These are phyloP conservation scores for Lutjanus argentimaculatus DNA, from an alignment of 2,797 vertebrate genomes.

Conservation along the genomic window DNA sequence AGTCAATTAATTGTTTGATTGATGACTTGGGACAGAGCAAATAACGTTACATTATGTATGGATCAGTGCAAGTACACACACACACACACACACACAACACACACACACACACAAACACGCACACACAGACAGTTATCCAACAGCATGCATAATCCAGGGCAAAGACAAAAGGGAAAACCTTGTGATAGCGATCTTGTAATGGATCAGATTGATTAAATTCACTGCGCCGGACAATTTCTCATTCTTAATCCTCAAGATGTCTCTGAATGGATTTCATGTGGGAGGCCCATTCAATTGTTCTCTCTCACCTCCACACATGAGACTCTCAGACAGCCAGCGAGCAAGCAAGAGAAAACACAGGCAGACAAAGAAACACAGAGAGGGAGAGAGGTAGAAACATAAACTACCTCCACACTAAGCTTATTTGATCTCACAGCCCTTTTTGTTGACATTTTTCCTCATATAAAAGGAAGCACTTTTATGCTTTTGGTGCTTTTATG, in stretches of 20 bases:
- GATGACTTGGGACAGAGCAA: too few species aligned
- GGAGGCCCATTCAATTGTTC: conserved; percentile 80
- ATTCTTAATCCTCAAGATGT: conserved; percentile 79
- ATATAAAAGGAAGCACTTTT: conserved; percentile 63
- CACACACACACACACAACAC: conserved; percentile 18
- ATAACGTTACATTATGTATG: conserved; percentile 8
- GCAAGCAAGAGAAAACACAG: conserved; percentile 50
- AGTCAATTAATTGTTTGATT: conserved; percentile 12
- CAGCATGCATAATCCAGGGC: conserved; percentile 65
- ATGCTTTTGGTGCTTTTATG: conserved; percentile 63
- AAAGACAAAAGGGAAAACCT: conserved; percentile 70
- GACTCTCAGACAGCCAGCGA: conserved; percentile 53
- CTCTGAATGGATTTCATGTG: conserved; percentile 79
- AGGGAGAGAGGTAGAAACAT: conserved; percentile 46
- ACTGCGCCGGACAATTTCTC: conserved; percentile 71
- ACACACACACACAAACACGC: conserved; percentile 37
- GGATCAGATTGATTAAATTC: conserved; percentile 81
- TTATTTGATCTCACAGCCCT: conserved; percentile 68
- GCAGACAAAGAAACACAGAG: conserved; percentile 63
- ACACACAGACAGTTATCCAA: conserved; percentile 16
- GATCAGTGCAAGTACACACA: background rate
- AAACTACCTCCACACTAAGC: conserved; percentile 68
- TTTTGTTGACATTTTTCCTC: conserved; percentile 71
- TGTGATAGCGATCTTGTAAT: conserved; percentile 78
- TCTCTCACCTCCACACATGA: conserved; percentile 63